Conservation (phyloP, 1,140 invertebrate species). For the Metopolophium dirhodum region DNA sequence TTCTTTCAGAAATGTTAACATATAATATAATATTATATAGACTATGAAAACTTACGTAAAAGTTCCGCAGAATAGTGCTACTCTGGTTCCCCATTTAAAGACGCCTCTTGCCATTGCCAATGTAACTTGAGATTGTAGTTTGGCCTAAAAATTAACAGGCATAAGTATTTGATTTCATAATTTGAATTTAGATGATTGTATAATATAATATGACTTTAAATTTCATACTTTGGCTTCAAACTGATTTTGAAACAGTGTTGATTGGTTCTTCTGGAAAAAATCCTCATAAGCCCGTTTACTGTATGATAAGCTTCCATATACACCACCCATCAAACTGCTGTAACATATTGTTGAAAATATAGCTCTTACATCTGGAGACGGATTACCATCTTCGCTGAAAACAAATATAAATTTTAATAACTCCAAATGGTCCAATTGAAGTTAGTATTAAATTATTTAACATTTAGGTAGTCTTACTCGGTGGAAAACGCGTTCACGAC, state of each 20-base stretch:
- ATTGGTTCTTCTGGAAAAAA: conserved; percentile 48
- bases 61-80: conserved; percentile 32
- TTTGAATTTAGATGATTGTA: neutral
- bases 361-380: conserved; percentile 29
- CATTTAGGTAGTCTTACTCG: neutral
- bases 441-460: neutral
- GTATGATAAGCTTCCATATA: conserved; percentile 43
- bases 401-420: neutral
- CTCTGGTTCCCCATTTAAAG: conserved; percentile 31
- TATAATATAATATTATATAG: neutral
- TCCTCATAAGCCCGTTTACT: conserved; percentile 51
- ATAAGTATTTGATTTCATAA: neutral
- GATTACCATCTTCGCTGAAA: conserved; percentile 49
- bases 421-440: neutral
- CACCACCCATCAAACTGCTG: conserved; percentile 31
- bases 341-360: conserved; percentile 26
- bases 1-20: neutral
- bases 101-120: conserved; percentile 31
- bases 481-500: neutral
- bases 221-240: conserved; percentile 44
- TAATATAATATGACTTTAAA: neutral
- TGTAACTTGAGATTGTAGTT: conserved; percentile 34
- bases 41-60: conserved; percentile 11
- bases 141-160: neutral
- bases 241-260: conserved; percentile 51